Percentiles rank a stretch among this genome's conserved stretches.
These are phyloP conservation scores for Harpalus rubripes DNA, from an alignment of 2,888 invertebrate genomes.

Conservation along the genomic window DNA sequence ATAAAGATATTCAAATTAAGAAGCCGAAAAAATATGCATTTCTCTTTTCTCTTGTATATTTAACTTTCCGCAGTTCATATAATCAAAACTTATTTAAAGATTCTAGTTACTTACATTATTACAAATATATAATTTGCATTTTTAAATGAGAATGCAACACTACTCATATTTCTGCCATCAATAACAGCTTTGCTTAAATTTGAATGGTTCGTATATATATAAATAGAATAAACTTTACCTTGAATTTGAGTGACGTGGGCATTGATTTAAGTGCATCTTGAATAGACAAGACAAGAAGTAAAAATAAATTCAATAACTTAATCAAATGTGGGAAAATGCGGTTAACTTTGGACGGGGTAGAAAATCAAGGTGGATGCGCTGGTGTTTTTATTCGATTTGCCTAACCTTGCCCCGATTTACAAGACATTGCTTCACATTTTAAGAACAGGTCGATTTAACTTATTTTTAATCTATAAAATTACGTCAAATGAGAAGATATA, in stretches of 20 bases:
- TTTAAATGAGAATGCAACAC: no score
- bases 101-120: no score
- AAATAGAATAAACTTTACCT: no score
- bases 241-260: not conserved
- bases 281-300: not conserved
- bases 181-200: no score
- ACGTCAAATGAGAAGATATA: not conserved
- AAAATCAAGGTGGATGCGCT: slow-evolving; percentile 32
- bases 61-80: no score
- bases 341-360: not conserved
- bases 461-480: slow-evolving; percentile 15
- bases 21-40: no score
- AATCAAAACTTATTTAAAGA: no score
- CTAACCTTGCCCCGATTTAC: slow-evolving; percentile 28
- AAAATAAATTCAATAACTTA: slow-evolving; percentile 29
- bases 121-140: no score
- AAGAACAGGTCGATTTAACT: slow-evolving; percentile 24
- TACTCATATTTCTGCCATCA: no score
- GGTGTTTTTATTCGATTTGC: slow-evolving; percentile 47
- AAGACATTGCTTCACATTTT: slow-evolving; percentile 25
- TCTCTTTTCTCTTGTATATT: no score
- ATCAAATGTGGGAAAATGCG: slow-evolving; percentile 25
- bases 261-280: slow-evolving; percentile 25
- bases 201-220: no score
- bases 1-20: no score